Percentiles rank a stretch among this genome's conserved stretches.
Evolutionary conservation across 2,797 vertebrate species (phyloP).

Genomic region (Steatocranus sp.): DNA sequence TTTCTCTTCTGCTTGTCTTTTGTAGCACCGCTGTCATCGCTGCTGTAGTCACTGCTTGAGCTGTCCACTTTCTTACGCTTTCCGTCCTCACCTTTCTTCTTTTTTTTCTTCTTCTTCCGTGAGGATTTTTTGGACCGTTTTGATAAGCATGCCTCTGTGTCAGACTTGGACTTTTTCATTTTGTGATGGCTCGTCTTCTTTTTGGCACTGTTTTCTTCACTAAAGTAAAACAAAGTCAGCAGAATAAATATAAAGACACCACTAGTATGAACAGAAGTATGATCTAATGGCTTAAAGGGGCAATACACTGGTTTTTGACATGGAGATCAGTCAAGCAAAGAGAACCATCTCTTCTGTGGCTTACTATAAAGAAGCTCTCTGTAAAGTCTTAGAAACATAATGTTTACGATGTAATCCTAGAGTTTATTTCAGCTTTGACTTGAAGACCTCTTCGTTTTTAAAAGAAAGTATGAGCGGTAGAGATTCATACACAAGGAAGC

Average conservation of each 20-base stretch:
- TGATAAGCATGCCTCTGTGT: conserved; percentile 68
- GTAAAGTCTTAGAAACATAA: neutral
- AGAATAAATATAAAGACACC: neutral
- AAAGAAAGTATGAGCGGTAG: neutral
- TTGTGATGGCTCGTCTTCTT: conserved; percentile 71
- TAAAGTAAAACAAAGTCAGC: conserved; percentile 23
- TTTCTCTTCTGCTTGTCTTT: conserved; percentile 63
- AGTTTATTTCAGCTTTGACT: neutral
- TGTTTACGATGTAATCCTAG: neutral
- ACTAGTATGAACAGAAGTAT: neutral
- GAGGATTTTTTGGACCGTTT: conserved; percentile 88
- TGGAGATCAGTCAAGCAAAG: neutral
- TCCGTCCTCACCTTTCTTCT: conserved; percentile 82
- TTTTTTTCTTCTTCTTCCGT: conserved; percentile 87
- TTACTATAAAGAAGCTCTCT: neutral
- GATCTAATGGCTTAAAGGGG: neutral
- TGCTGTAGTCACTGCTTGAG: conserved; percentile 64
- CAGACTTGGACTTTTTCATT: conserved; percentile 75
- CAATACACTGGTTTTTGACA: neutral
- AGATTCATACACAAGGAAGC: neutral
- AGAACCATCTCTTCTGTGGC: neutral
- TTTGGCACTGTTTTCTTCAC: conserved; percentile 60
- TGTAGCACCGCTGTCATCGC: conserved; percentile 15
- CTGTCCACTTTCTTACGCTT: conserved; percentile 77
- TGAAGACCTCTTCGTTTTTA: neutral